phyloP scores from a whole-genome alignment of 2,113 vertebrate genomes.

The Asarcornis scutulata region DNA sequence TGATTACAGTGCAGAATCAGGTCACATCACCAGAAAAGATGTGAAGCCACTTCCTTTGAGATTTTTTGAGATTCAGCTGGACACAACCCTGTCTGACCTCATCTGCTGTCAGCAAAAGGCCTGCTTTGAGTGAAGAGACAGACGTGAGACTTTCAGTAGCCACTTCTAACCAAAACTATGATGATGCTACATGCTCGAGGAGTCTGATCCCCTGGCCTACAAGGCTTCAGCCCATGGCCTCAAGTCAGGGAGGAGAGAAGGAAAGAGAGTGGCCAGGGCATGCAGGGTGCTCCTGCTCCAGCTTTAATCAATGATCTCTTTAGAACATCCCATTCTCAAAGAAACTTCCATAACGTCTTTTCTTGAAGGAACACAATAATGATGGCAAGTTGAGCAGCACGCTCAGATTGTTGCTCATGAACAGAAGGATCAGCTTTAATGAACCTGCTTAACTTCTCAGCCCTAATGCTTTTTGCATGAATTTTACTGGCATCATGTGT shows the following conservation, averaged over 20 bases:
- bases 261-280: not conserved
- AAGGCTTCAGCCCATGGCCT: not conserved
- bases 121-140: fast-evolving
- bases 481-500: not conserved
- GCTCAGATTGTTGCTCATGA: not conserved
- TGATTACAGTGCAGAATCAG: not conserved
- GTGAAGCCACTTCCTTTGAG: not conserved
- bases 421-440: not conserved
- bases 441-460: not conserved
- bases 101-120: not conserved
- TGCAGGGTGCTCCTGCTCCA: not conserved
- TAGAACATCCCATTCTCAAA: not conserved
- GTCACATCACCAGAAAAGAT: fast-evolving
- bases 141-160: not conserved
- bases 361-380: not conserved
- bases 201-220: not conserved
- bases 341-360: not conserved
- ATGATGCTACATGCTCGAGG: not conserved
- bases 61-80: not conserved
- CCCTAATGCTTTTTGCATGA: not conserved
- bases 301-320: not conserved
- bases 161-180: not conserved
- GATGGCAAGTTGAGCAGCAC: not conserved
- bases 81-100: not conserved
- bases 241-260: not conserved